Conservation (phyloP, 1,140 invertebrate species). For the Orchesella cincta region DNA sequence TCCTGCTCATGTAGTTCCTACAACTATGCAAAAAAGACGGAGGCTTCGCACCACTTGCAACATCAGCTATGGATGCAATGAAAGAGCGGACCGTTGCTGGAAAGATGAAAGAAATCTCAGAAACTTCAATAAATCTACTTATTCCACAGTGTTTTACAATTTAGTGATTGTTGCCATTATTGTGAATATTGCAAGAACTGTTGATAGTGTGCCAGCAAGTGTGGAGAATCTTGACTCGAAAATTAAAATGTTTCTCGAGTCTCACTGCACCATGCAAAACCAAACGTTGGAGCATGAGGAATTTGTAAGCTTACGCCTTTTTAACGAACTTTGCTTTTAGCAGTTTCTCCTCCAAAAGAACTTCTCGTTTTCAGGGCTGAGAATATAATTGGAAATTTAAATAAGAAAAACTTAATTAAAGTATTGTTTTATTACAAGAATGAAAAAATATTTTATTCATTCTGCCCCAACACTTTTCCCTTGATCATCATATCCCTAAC, state of each 20-base stretch:
- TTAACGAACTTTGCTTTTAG: too few relatives aligned
- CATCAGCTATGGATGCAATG: too few relatives aligned
- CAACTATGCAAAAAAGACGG: too few relatives aligned
- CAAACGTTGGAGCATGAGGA: slow-evolving; percentile 34
- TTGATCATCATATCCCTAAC: too few relatives aligned
- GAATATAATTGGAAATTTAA: slow-evolving; percentile 28
- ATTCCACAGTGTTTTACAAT: neutral
- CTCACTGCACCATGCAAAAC: slow-evolving; percentile 32
- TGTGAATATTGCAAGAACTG: slow-evolving; percentile 7
- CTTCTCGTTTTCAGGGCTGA: too few relatives aligned
- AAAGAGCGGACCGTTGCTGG: too few relatives aligned
- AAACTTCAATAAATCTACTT: neutral
- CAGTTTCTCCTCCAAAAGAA: too few relatives aligned
- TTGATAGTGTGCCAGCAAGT: slow-evolving; percentile 1
- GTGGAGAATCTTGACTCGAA: slow-evolving; percentile 14
- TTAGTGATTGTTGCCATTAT: neutral
- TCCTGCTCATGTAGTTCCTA: too few relatives aligned
- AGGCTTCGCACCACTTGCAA: too few relatives aligned
- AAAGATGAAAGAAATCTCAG: neutral
- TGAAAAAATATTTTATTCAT: neutral
- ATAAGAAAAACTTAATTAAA: slow-evolving; percentile 24
- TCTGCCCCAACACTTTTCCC: too few relatives aligned
- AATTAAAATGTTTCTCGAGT: slow-evolving; percentile 33
- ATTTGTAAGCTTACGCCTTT: slow-evolving; percentile 21
- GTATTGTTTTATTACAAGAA: neutral